Evolutionary conservation across 2,113 vertebrate genomes (phyloP).

Genomic region (Cheilinus undulatus): DNA sequence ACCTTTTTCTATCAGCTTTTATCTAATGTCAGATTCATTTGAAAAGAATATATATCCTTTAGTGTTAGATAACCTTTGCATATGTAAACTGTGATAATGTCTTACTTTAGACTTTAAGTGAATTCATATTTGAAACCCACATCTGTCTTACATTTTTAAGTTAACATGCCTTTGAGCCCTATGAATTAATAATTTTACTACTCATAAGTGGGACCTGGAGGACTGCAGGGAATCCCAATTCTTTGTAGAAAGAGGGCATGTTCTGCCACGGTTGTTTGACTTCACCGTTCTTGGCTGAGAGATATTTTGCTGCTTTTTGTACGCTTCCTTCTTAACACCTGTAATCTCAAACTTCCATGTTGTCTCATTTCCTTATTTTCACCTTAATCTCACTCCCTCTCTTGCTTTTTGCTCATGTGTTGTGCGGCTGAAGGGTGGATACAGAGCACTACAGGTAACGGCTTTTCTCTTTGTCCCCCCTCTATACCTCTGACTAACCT

Average conservation of each 20-base stretch:
- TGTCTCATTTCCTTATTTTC: conserved; percentile 69
- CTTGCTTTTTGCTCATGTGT: conserved; percentile 82
- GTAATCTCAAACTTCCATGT: conserved; percentile 56
- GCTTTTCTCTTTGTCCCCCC: conserved; percentile 62
- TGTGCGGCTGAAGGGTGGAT: conserved; percentile 96
- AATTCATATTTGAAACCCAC: conserved; percentile 8
- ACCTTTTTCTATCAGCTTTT: not conserved
- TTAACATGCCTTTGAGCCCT: not conserved
- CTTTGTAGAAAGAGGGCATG: conserved; percentile 54
- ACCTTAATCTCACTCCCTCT: conserved; percentile 78
- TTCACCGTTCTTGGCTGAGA: conserved; percentile 40
- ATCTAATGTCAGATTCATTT: not conserved
- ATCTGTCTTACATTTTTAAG: conserved; percentile 9
- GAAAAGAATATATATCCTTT: not conserved
- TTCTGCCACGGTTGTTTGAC: conserved; percentile 18
- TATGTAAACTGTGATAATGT: not conserved
- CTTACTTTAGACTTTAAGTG: not conserved
- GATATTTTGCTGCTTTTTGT: conserved; percentile 59
- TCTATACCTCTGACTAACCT: conserved; percentile 76
- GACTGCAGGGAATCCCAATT: conserved; percentile 6
- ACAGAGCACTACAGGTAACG: conserved; percentile 98
- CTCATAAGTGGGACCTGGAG: conserved; percentile 1
- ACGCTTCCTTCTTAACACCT: conserved; percentile 30
- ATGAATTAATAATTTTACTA: not conserved
- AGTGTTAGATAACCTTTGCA: not conserved